Evolutionary conservation across 1,140 invertebrate genomes (phyloP).

Genomic region (Panulirus ornatus): DNA sequence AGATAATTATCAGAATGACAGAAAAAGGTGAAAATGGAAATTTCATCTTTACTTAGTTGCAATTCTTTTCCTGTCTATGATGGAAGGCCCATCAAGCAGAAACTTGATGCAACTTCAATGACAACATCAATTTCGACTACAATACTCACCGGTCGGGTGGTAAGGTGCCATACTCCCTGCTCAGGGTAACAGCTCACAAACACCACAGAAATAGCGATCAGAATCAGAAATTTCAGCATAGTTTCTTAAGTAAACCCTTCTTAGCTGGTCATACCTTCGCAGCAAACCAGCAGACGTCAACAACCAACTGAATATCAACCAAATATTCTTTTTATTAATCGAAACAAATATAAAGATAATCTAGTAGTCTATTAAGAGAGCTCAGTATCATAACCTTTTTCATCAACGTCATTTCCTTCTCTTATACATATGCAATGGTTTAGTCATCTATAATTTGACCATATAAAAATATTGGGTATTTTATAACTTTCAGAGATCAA

Average conservation of each 20-base stretch:
- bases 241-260: background rate
- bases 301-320: background rate
- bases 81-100: no score
- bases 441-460: background rate
- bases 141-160: background rate
- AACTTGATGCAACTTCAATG: no score
- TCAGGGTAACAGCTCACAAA: background rate
- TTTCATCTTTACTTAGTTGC: no score
- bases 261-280: background rate
- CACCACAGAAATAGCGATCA: background rate
- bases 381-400: background rate
- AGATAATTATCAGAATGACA: no score
- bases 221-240: background rate
- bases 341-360: background rate
- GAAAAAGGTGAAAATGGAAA: no score
- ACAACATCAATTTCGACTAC: background rate
- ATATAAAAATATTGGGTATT: no score
- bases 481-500: no score
- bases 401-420: background rate
- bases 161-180: conserved; percentile 1
- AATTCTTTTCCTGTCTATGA: no score
- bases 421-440: background rate
- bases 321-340: no score
- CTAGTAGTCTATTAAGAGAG: background rate
- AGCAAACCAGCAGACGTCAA: background rate